These are phyloP conservation scores for Prinia subflava DNA, from an alignment of 2,113 vertebrate species.

Conservation along the genomic window DNA sequence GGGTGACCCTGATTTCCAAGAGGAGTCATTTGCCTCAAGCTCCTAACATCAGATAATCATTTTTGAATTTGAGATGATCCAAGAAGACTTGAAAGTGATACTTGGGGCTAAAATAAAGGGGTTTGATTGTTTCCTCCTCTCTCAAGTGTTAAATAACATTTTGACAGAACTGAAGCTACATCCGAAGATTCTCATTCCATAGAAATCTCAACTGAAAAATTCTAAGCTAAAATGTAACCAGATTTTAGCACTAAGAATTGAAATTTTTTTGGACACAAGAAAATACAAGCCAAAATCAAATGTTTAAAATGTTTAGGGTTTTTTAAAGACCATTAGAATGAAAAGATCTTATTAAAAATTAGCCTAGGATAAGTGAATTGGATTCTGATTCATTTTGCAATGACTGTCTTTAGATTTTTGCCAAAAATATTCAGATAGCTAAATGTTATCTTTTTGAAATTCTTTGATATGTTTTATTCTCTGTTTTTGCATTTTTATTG, in stretches of 20 bases:
- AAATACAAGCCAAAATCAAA: background rate
- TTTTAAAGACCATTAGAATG: background rate
- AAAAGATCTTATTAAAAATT: background rate
- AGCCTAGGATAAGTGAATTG: background rate
- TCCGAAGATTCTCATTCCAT: background rate
- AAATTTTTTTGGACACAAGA: background rate
- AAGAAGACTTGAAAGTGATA: conserved; percentile 30
- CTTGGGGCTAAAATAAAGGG: conserved; percentile 5
- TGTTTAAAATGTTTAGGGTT: background rate
- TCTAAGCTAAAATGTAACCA: background rate
- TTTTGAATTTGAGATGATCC: conserved; percentile 31
- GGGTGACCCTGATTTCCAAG: conserved; percentile 7
- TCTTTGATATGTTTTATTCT: background rate
- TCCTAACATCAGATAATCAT: background rate
- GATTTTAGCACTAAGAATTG: background rate
- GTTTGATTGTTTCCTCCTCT: conserved; percentile 7
- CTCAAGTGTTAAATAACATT: background rate
- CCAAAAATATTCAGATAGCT: background rate
- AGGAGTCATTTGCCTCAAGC: conserved; percentile 29
- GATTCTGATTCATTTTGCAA: background rate
- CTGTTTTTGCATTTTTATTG: background rate
- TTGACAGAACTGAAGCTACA: background rate
- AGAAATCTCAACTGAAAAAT: background rate
- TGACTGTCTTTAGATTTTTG: background rate
- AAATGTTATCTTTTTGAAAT: background rate